Base-by-base conservation (phyloP, 2,797 vertebrate species). In the Lepus oiostolus region DNA sequence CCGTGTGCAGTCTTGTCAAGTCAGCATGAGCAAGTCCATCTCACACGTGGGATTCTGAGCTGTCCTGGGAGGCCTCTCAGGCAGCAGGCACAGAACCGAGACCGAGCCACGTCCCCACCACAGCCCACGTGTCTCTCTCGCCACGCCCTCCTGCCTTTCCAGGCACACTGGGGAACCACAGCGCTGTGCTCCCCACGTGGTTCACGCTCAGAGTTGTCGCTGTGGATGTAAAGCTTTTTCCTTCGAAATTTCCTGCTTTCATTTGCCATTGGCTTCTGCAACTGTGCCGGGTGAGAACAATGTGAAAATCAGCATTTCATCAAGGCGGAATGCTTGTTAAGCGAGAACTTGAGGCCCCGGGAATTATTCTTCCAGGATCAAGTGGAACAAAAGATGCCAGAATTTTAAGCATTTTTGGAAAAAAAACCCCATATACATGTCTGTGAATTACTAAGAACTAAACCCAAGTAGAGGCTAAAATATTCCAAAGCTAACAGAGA, bases 291-390 rank as follows among this genome's bases (percentile, higher is more conserved):
- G 92, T 87, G 84, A 75, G 94, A 96, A 96, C 97, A 96, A 94
- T 90, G 91, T 52, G 89, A 86, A 97, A 96, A 96, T 93, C 96
- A 96, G 94, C 86, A 79, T 86, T 95, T 95, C 96, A 95, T 96
- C 95, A 94, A 94, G 93, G 79, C 32, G 88, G 50, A 68, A 80
- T 72, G 95, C 93, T 89, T 71, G 89, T 38, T 80, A 79, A 93
- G 95, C n/a, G 38, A 81, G 87, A 93, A 89, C 95, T 93, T 72
- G 70, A 92, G 95, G 87, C 81, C 68, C 87, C 76, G 82, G 60
- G 91, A 91, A 74, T 87, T 84, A 93, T 85, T 85, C 89, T 77
- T 93, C 81, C 60, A 81, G 86, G 81, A 94, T 83, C 42, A 5
- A 76, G 79, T 11, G 19, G 86, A 91, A 95, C 89, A 95, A 92